Evolutionary conservation across 2,888 invertebrate species (phyloP), one percentile per base, ranked within the genome.

Genomic region (Platypus cylindrus): DNA sequence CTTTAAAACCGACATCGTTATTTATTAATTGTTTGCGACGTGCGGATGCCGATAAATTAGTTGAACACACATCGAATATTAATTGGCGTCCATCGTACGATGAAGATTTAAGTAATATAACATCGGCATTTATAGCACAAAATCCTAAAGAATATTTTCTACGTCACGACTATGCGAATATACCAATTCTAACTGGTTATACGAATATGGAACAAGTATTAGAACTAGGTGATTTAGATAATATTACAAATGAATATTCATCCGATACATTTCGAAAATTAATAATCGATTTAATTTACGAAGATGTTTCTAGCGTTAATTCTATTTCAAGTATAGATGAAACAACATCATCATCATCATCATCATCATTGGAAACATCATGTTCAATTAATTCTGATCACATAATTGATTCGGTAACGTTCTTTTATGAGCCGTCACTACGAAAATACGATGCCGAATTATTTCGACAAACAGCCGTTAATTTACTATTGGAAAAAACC

Each of bases 191-290:
- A 46, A 70, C 75, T n/a, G 57, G 57, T 8, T 84, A 75, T 48
- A 84, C 85, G 0, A 76, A 79, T 47, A 85, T 84, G 77, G 86
- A 86, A 60, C 80, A 82, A 47, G 78, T 77, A 5, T 56, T 84
- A 2, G 66, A 74, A 12, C 57, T 64, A 30, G 64, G 63, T n/a
- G 56, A 71, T 15, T 65, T 72, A 25, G 71, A 71, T 30, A 67
- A 68, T 24, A 66, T 68, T 29, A 68, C 73, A 2, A 74, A 71
- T 8, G 65, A 81, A 18, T 70, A 70, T 42, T 63, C 65, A 41
- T 38, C 36, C 5, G 71, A 71, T 45, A 78, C 76, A 22, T 20
- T 44, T 26, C 46, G 51, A 15, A 45, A 64, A 12, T 67, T 78
- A 59, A 66, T 81, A 20, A 66, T 66, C 37, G 79, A 82, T 48